phyloP scores from a whole-genome alignment of 1,140 invertebrate species.

The Bradynema listronoti region DNA sequence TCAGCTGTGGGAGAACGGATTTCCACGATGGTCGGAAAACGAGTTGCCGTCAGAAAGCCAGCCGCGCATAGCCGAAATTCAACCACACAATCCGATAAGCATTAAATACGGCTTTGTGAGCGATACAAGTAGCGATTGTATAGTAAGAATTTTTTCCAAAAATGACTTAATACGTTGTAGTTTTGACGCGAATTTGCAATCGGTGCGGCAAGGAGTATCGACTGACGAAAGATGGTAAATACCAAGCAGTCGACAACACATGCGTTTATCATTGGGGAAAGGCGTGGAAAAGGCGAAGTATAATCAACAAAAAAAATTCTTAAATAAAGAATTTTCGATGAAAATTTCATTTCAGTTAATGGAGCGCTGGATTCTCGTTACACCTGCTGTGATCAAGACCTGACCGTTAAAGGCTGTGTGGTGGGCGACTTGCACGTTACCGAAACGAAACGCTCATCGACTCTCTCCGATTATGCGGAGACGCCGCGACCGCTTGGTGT shows the following conservation, averaged over 20 bases:
- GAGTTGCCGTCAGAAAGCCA: no score
- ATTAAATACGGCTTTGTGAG: no score
- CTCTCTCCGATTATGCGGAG: slow-evolving; percentile 65
- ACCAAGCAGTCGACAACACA: slow-evolving; percentile 64
- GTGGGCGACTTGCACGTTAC: slow-evolving; percentile 69
- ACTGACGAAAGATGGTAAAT: slow-evolving; percentile 66
- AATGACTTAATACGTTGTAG: slow-evolving; percentile 17
- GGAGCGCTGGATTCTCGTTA: slow-evolving; percentile 58
- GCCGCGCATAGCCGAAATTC: no score
- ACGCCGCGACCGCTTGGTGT: slow-evolving; percentile 34
- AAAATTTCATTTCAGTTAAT: slow-evolving; percentile 48
- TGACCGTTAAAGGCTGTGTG: slow-evolving; percentile 64
- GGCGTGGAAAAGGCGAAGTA: slow-evolving; percentile 58
- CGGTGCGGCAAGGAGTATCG: slow-evolving; percentile 70
- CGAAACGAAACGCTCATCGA: slow-evolving; percentile 65
- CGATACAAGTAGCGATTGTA: no score
- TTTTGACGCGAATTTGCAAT: slow-evolving; percentile 63
- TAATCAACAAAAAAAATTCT: background rate
- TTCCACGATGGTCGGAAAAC: slow-evolving; percentile 24
- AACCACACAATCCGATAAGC: no score
- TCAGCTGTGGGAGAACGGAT: slow-evolving; percentile 35
- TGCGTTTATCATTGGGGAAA: slow-evolving; percentile 78
- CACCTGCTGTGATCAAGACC: slow-evolving; percentile 61
- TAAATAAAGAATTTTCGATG: no score
- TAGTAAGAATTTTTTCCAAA: no score